Percentiles rank a stretch among this genome's conserved stretches.
Evolutionary conservation across 2,113 vertebrate species (phyloP).

Genomic region (Rissa tridactyla): DNA sequence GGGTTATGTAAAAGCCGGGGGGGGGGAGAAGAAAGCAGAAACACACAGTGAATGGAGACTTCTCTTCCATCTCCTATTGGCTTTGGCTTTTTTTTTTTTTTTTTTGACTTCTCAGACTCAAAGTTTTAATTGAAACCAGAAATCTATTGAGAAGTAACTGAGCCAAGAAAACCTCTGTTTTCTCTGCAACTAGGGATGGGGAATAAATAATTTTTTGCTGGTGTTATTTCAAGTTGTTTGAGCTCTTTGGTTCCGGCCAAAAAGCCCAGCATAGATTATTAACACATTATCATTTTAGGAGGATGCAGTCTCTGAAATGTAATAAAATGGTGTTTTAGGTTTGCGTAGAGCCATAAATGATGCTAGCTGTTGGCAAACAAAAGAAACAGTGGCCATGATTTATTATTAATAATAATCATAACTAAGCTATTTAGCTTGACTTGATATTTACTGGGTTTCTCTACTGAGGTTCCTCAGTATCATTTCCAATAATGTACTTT

Average conservation of each 20-base stretch:
- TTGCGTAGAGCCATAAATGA: background rate
- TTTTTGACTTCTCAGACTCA: background rate
- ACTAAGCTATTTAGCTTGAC: constrained; percentile 15
- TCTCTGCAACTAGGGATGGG: constrained; percentile 69
- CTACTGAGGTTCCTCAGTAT: background rate
- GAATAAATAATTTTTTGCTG: constrained; percentile 76
- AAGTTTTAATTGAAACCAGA: constrained; percentile 83
- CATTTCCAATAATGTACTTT: background rate
- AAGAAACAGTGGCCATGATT: constrained; percentile 34
- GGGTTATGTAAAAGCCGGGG: constrained; percentile 13
- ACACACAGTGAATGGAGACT: constrained; percentile 34
- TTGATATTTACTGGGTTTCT: constrained; percentile 2
- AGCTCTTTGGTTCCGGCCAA: constrained; percentile 61
- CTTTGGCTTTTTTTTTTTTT: constrained; percentile 22
- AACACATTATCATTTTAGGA: constrained; percentile 71
- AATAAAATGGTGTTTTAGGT: background rate
- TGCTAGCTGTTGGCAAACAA: constrained; percentile 4
- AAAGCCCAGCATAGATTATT: constrained; percentile 68
- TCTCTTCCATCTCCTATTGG: constrained; percentile 55
- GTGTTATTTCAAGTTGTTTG: constrained; percentile 75
- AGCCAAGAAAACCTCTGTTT: constrained; percentile 76
- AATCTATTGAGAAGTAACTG: constrained; percentile 70
- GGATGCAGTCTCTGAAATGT: constrained; percentile 32
- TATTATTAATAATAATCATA: constrained; percentile 20
- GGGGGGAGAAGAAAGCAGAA: background rate